These are phyloP conservation scores for Halichoerus grypus DNA, from an alignment of 2,113 vertebrate species.

Conservation along the genomic window DNA sequence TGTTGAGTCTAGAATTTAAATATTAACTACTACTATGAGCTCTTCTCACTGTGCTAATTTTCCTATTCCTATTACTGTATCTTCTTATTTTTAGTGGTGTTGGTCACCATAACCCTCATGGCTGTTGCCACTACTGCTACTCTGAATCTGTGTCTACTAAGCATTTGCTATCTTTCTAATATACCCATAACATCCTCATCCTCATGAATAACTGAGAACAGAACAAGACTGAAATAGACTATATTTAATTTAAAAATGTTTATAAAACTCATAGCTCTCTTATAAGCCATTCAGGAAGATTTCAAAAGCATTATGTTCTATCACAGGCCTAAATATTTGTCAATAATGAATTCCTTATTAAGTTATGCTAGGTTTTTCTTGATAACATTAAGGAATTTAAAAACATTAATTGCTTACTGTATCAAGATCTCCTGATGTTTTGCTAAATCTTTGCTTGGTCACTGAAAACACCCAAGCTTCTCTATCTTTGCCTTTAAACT, in stretches of 20 bases:
- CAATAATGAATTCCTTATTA: not conserved
- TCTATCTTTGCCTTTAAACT: not conserved
- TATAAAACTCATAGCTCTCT: not conserved
- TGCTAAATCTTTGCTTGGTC: not conserved
- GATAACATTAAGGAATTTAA: not conserved
- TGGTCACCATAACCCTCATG: not conserved
- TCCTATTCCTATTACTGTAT: not conserved
- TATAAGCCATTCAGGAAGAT: not conserved
- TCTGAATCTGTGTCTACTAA: not conserved
- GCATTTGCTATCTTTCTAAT: not conserved
- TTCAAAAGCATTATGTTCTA: not conserved
- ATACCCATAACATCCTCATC: not conserved
- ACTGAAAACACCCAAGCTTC: not conserved
- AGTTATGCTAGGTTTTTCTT: not conserved
- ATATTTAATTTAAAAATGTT: not conserved
- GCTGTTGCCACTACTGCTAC: not conserved
- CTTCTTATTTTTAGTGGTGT: not conserved
- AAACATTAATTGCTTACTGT: not conserved
- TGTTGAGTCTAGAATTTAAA: not conserved
- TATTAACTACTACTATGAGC: not conserved
- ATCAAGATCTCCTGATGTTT: not conserved
- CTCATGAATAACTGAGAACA: not conserved
- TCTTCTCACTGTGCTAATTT: not conserved
- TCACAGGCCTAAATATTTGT: not conserved
- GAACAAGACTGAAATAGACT: not conserved